Conservation (phyloP, 2,797 vertebrate genomes). For the Phrynocephalus vlangalii region DNA sequence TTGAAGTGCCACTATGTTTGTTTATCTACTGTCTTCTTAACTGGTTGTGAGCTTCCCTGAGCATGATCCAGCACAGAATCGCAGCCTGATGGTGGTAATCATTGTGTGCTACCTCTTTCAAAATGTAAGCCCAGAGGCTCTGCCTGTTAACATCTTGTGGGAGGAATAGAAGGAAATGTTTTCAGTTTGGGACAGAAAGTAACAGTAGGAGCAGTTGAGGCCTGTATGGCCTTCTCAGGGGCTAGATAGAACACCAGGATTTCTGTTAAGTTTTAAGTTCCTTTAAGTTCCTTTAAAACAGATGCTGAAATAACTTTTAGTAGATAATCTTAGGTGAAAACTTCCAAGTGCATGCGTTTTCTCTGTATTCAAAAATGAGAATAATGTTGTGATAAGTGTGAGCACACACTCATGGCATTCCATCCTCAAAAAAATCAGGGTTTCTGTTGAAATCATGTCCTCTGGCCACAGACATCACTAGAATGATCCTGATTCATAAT, state of each 20-base stretch:
- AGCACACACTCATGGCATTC: too few relatives aligned
- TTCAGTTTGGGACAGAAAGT: background rate
- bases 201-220: background rate
- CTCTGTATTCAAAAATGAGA: background rate
- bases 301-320: background rate
- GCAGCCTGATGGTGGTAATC: background rate
- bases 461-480: background rate
- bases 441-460: background rate
- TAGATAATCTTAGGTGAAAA: background rate
- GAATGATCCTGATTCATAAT: background rate
- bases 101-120: background rate
- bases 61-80: background rate
- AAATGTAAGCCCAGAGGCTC: background rate
- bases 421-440: too few relatives aligned
- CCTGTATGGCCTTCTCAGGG: background rate
- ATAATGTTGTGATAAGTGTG: too few relatives aligned
- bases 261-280: background rate
- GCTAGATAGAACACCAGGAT: background rate
- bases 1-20: background rate
- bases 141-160: background rate
- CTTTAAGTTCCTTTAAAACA: background rate
- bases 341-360: background rate
- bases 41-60: background rate
- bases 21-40: background rate
- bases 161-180: background rate